Base-by-base conservation (phyloP, 2,888 invertebrate species). In the Urechis unicinctus region DNA sequence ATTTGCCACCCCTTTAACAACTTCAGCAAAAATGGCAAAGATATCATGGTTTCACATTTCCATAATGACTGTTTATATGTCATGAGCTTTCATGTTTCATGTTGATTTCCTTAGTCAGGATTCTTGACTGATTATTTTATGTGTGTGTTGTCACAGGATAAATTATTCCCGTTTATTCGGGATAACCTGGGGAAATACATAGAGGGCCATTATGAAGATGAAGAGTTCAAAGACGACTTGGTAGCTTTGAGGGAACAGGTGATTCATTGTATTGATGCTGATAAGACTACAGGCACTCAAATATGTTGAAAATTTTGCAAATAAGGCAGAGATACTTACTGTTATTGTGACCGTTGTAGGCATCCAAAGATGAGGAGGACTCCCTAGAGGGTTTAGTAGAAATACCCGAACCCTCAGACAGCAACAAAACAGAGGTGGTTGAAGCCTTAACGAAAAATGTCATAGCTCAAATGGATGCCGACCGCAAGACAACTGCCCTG, bases 391-490 rank as follows among this genome's bases (percentile, higher is more conserved):
- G 85, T 3, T 80, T 82, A 25, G 64, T 67, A 31, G 68, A 67
- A 52, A 70, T 74, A 44, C 69, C 71, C 3, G 62, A 56, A 5
- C 61, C 60, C 25, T 36, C 59, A 5, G 70, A 70, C 52, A 64
- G 61, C 17, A 64, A 65, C 28, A 65, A 73, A 46, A 73, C 72
- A 41, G 55, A 59, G n/a, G 60, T 50, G 3, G 29, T 51, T 21
- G 52, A 46, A 1, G 84, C 84, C 47, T 79, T 89, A 29, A 80
- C 86, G 17, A 83, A 83, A 58, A 88, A 86, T 78, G 84, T 94
- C 17, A 82, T 85, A 63, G 87, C 88, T 84, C 87, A 89, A 77
- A 92, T 93, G 83, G 85, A 88, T 48, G 80, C 81, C 28, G 89
- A 93, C 77, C 84, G 88, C 58, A 90, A 92, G 76, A 84, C 85